phyloP scores from a whole-genome alignment of 92 coral and sea anemone genomes.

The Umimayanthus kanabou region DNA sequence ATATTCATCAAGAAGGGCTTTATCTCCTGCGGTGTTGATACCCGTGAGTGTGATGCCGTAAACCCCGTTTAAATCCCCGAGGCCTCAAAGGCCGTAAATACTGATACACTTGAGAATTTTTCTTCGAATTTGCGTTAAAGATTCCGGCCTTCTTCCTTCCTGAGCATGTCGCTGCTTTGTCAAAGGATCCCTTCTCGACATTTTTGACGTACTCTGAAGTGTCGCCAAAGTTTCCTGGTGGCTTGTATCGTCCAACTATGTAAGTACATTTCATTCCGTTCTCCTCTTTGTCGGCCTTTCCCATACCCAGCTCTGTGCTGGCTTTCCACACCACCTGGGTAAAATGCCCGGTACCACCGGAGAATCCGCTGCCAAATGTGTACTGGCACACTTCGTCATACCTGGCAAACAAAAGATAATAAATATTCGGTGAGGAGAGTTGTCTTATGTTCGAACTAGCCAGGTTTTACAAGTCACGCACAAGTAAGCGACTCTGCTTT shows the following conservation, averaged over 20 bases:
- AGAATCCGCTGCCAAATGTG: conserved; percentile 38
- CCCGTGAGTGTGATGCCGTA: neutral
- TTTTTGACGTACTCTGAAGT: conserved; percentile 55
- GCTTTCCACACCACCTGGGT: conserved; percentile 88
- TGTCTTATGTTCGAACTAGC: no score
- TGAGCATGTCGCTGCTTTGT: conserved; percentile 47
- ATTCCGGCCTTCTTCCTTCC: conserved; percentile 21
- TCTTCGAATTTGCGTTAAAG: neutral
- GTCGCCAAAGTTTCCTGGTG: conserved; percentile 70
- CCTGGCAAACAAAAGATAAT: neutral
- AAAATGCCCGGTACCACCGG: conserved; percentile 71
- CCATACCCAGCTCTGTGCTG: conserved; percentile 78
- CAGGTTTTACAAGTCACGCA: no score
- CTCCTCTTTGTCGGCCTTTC: conserved; percentile 57
- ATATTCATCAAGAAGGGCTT: neutral
- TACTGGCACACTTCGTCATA: conserved; percentile 19
- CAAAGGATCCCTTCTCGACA: conserved; percentile 74
- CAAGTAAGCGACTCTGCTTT: no score
- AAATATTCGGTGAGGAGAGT: no score
- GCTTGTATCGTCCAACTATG: conserved; percentile 76
- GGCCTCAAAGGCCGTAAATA: conserved; percentile 17
- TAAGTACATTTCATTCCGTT: conserved; percentile 61
- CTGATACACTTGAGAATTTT: neutral
- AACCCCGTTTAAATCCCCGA: neutral
- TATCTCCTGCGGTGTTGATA: neutral